These are phyloP conservation scores for Micrasema longulum DNA, from an alignment of 1,140 invertebrate genomes.

Conservation along the genomic window DNA sequence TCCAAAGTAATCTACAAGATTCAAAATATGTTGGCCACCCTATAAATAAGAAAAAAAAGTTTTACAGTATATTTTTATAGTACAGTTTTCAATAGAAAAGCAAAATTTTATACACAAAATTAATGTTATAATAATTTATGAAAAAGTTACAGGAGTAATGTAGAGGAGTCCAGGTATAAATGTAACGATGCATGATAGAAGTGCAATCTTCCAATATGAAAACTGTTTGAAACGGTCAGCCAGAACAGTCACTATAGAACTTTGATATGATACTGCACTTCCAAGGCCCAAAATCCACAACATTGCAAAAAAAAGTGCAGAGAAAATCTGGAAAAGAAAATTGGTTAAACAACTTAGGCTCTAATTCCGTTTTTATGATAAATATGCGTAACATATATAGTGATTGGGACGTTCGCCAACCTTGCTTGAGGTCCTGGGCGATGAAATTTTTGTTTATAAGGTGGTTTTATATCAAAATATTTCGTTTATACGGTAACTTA, in stretches of 20 bases:
- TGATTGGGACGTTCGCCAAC: no score
- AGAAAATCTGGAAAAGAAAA: constrained; percentile 71
- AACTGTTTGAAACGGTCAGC: constrained; percentile 77
- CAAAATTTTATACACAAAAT: neutral
- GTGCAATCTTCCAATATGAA: constrained; percentile 73
- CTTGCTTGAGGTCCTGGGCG: no score
- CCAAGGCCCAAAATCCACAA: constrained; percentile 84
- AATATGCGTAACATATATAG: no score
- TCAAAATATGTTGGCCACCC: constrained; percentile 90
- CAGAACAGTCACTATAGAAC: constrained; percentile 76
- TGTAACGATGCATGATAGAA: constrained; percentile 70
- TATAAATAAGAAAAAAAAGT: constrained; percentile 64
- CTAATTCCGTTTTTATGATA: no score
- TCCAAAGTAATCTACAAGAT: constrained; percentile 87
- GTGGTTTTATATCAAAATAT: no score
- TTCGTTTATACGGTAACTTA: no score
- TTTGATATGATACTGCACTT: constrained; percentile 77
- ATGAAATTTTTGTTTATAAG: no score
- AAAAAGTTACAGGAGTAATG: constrained; percentile 76
- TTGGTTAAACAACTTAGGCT: no score
- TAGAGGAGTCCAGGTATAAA: constrained; percentile 81
- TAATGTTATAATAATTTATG: no score
- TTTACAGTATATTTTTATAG: no score
- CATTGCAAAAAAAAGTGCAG: constrained; percentile 91
- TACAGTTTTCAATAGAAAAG: neutral